Percentiles rank a stretch among this genome's conserved stretches.
These are phyloP conservation scores for Perithous albicinctus DNA, from an alignment of 2,888 invertebrate genomes.

Conservation along the genomic window DNA sequence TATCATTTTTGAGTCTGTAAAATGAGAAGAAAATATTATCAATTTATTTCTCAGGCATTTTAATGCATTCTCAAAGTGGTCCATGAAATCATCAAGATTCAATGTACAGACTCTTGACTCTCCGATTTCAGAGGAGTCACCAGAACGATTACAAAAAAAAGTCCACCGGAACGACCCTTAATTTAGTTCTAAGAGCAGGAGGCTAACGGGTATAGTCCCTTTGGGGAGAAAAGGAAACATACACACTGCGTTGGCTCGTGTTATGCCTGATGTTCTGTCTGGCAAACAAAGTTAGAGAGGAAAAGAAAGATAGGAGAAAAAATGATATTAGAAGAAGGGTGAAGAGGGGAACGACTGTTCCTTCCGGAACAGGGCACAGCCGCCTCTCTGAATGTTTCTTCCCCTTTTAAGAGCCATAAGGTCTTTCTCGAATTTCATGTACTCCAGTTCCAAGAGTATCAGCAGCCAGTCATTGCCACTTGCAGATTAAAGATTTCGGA, in stretches of 20 bases:
- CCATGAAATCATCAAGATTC: constrained; percentile 29
- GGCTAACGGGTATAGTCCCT: constrained; percentile 66
- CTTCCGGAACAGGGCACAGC: constrained; percentile 77
- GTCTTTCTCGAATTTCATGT: constrained; percentile 56
- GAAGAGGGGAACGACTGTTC: constrained; percentile 76
- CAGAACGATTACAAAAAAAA: constrained; percentile 60
- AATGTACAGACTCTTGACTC: constrained; percentile 28
- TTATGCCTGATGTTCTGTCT: constrained; percentile 51
- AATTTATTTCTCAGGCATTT: neutral
- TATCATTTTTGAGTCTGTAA: neutral
- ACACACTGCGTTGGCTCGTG: constrained; percentile 61
- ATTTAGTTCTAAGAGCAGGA: constrained; percentile 76
- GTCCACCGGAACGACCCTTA: constrained; percentile 77
- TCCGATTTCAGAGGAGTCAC: constrained; percentile 18
- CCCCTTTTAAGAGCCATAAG: constrained; percentile 59
- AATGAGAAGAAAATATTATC: neutral
- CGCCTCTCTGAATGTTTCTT: constrained; percentile 67
- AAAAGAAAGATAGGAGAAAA: constrained; percentile 17
- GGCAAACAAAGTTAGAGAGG: constrained; percentile 54
- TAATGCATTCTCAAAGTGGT: neutral
- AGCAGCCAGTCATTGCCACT: constrained; percentile 59
- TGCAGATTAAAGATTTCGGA: constrained; percentile 54
- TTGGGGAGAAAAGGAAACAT: constrained; percentile 64
- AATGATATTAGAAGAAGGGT: constrained; percentile 39
- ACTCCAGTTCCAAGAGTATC: constrained; percentile 43